Evolutionary conservation across 2,797 vertebrate genomes (phyloP), one percentile per base, ranked within the genome.

Genomic region (Hapalemur alaotrensis): DNA sequence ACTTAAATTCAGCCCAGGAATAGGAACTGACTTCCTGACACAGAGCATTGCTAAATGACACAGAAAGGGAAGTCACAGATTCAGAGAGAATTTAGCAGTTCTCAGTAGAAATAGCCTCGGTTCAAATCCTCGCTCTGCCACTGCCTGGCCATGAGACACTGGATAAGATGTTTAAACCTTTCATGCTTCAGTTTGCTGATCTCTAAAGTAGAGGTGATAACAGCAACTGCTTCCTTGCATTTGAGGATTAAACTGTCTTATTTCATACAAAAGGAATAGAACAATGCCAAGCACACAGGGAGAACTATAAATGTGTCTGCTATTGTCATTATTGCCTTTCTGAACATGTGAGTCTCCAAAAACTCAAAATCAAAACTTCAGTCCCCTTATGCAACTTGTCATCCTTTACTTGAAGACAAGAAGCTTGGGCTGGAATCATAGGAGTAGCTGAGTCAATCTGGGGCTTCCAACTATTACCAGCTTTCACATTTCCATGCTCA

Each of bases 261-360:
- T 85, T 81, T 90, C 35, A 69, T 61, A 52, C 22, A 73, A 93
- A 72, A 38, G 78, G 18, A 81, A 7, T 8, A 95, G 67, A 92
- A 88, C 22, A 85, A 85, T 41, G 61, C 28, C 22, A 54, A 63
- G 43, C 73, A 73, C 22, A 41, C 35, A 59, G 63, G 23, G 95
- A 91, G 67, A 95, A 59, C 41, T 78, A 1, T 70, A 86, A 54
- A 79, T 70, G 59, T 54, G 14, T 89, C 82, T 75, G 28, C 15
- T 89, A 30, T 50, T n/a, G 32, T 75, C 30, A 63, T 57, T 70
- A 46, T 63, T 76, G 65, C 48, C 50, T 82, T 32, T 63, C 43
- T 52, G 65, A 89, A 61, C 38, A 61, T 65, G 18, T 91, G 82
- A 95, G 65, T 97, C 86, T 78, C 25, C 50, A 54, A 89, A 85